A percentile compares a stretch with the other conserved stretches of the same genome.
Conservation (phyloP, 2,797 vertebrate species). For the Pelodytes ibericus region DNA sequence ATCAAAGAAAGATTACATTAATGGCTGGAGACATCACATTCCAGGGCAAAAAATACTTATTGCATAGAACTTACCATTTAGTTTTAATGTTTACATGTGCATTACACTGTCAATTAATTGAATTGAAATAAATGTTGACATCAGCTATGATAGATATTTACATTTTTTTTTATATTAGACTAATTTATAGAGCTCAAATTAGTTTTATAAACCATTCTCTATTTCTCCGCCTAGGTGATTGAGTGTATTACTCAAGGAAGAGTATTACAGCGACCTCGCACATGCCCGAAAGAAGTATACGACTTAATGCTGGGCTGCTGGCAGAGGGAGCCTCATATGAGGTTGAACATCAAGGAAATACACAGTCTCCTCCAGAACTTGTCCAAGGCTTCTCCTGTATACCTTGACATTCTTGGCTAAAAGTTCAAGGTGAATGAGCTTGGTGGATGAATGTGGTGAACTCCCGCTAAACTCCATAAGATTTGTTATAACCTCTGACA, state of each 20-base stretch:
- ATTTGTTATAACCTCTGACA: constrained; percentile 74
- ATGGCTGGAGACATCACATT: too few species aligned
- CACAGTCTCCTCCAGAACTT: constrained; percentile 92
- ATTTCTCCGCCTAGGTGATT: constrained; percentile 81
- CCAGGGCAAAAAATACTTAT: too few species aligned
- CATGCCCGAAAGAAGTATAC: constrained; percentile 95
- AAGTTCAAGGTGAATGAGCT: constrained; percentile 61
- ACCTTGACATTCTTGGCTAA: constrained; percentile 98
- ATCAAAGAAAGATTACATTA: too few species aligned
- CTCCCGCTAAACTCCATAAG: constrained; percentile 73
- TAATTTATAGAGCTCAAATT: too few species aligned
- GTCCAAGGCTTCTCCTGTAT: constrained; percentile 97
- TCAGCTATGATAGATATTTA: too few species aligned
- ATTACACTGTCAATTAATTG: too few species aligned
- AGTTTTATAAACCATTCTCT: not conserved
- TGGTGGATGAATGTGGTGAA: constrained; percentile 70
- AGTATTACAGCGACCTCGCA: constrained; percentile 94
- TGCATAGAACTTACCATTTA: too few species aligned
- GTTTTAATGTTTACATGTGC: too few species aligned
- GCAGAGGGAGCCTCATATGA: constrained; percentile 96
- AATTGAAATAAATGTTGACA: too few species aligned
- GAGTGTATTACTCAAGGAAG: constrained; percentile 98
- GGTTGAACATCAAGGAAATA: constrained; percentile 98
- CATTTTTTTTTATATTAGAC: too few species aligned
- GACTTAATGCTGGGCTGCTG: constrained; percentile 99